Evolutionary conservation across 2,888 invertebrate genomes (phyloP).

Genomic region (Eristalis pertinax): DNA sequence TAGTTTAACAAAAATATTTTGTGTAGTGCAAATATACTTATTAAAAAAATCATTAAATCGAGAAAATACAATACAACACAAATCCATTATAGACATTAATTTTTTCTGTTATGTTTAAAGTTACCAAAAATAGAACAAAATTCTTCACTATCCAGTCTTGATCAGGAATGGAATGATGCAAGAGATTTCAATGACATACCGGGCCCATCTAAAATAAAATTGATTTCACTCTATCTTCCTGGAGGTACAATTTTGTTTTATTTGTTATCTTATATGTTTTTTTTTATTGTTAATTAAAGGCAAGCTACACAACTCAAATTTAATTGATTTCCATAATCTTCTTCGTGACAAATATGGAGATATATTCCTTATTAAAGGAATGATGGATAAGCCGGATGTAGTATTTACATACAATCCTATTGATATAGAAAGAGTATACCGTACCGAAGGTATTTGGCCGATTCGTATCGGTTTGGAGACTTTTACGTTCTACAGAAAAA

Average conservation of each 20-base stretch:
- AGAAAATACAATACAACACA: too few species aligned
- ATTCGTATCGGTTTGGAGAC: constrained; percentile 80
- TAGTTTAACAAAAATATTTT: too few species aligned
- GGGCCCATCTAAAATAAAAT: constrained; percentile 75
- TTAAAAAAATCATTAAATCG: too few species aligned
- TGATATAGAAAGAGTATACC: constrained; percentile 81
- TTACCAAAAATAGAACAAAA: neutral
- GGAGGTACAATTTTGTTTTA: constrained; percentile 74
- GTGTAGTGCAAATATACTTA: too few species aligned
- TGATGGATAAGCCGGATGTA: constrained; percentile 78
- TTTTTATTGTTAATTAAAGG: constrained; percentile 69
- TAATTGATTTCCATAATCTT: constrained; percentile 75
- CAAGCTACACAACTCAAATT: constrained; percentile 74
- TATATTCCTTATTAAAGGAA: constrained; percentile 81
- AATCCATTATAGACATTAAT: neutral
- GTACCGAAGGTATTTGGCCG: constrained; percentile 82
- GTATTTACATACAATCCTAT: constrained; percentile 83
- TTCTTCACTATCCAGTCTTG: constrained; percentile 4
- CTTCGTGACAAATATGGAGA: constrained; percentile 79
- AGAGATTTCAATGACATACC: constrained; percentile 75
- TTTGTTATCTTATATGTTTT: neutral
- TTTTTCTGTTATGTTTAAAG: neutral
- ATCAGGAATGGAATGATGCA: constrained; percentile 76
- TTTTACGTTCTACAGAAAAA: constrained; percentile 80
- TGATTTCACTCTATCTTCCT: constrained; percentile 76